These are phyloP conservation scores for Drosophila buzzatii DNA, from an alignment of 2,888 invertebrate species.

Conservation along the genomic window DNA sequence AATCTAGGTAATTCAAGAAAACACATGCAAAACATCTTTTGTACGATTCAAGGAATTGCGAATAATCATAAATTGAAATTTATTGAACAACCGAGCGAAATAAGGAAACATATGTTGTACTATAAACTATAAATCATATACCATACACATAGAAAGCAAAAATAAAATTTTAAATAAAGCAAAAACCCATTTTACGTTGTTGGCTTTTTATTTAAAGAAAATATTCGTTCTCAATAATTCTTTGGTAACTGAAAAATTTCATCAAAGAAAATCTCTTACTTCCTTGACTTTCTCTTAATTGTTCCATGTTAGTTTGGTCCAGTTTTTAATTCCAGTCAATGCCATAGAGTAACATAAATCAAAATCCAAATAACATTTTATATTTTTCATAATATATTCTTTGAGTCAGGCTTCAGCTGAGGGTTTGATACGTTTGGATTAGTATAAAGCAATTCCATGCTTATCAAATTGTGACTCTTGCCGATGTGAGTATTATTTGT, in stretches of 20 bases:
- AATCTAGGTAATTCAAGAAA: conserved; percentile 32
- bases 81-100: conserved; percentile 36
- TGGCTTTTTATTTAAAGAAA: not conserved
- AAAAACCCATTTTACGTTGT: conserved; percentile 10
- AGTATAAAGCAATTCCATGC: not conserved
- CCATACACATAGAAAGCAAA: conserved; percentile 47
- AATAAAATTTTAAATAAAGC: conserved; percentile 65
- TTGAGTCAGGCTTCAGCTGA: too few relatives aligned
- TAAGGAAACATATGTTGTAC: conserved; percentile 50
- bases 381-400: not conserved
- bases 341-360: not conserved
- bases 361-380: not conserved
- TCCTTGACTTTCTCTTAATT: too few relatives aligned
- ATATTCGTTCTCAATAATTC: not conserved
- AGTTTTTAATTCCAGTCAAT: not conserved
- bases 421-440: too few relatives aligned
- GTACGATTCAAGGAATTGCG: conserved; percentile 31
- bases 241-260: not conserved
- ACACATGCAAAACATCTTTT: conserved; percentile 27
- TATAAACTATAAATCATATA: conserved; percentile 56
- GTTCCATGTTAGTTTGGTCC: not conserved
- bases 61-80: conserved; percentile 21
- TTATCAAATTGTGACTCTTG: not conserved
- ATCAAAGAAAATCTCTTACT: too few relatives aligned
- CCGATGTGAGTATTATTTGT: not conserved